A percentile compares a stretch with the other conserved stretches of the same genome.
Conservation (phyloP, 1,140 invertebrate species). For the fruit fly (Drosophila melanogaster) region Release_6_plus_ISO1_MT NC_004354.4:20714501-20715000, state of each 20-base stretch:
- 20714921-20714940: slow-evolving; percentile 30
- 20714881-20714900: slow-evolving; percentile 4
- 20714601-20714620: neutral
- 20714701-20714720: no score
- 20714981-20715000: slow-evolving; percentile 4
- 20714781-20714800: no score
- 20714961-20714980: neutral
- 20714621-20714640: neutral
- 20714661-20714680: no score
- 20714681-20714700: no score
- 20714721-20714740: no score
- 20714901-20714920: slow-evolving; percentile 14
- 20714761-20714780: no score
- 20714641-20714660: no score
- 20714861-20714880: slow-evolving; percentile 7
- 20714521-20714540: slow-evolving; percentile 10
- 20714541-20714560: slow-evolving; percentile 7
- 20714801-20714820: neutral
- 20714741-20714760: no score
- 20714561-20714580: neutral
- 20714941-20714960: slow-evolving; percentile 48
- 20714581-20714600: neutral
- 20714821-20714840: neutral
- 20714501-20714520: neutral
- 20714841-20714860: neutral